Percentiles rank a stretch among this genome's conserved stretches.
Conservation (phyloP, 2,888 invertebrate genomes). For the Stegophylla sp. region DNA sequence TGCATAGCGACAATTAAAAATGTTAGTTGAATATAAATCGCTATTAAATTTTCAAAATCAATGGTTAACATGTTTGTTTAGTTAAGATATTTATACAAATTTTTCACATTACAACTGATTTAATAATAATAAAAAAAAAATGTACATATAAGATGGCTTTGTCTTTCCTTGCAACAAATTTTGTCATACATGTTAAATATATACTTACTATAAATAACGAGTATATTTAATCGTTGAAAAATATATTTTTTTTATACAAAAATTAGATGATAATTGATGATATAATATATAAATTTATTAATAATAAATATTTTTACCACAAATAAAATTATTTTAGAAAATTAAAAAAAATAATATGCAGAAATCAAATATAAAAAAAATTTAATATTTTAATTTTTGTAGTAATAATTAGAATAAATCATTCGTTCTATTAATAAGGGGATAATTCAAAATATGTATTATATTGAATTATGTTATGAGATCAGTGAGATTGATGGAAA, state of each 20-base stretch:
- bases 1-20: slow-evolving; percentile 17
- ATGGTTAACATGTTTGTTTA: slow-evolving; percentile 32
- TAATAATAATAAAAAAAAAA: slow-evolving; percentile 36
- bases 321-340: too few species aligned
- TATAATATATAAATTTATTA: too few species aligned
- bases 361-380: too few species aligned
- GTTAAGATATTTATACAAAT: background rate
- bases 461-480: background rate
- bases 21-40: slow-evolving; percentile 37
- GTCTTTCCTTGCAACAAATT: slow-evolving; percentile 30
- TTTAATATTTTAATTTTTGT: background rate
- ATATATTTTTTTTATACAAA: background rate
- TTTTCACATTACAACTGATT: slow-evolving; percentile 9
- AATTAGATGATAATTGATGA: background rate
- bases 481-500: slow-evolving; percentile 19
- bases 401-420: background rate
- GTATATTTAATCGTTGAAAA: slow-evolving; percentile 5
- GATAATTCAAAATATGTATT: background rate
- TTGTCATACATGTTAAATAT: background rate
- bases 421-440: background rate
- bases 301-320: background rate
- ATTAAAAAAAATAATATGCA: too few species aligned
- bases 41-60: slow-evolving; percentile 31
- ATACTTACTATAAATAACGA: background rate
- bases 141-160: slow-evolving; percentile 39